Evolutionary conservation across 1,140 invertebrate species (phyloP).

Genomic region (Argopecten irradians): DNA sequence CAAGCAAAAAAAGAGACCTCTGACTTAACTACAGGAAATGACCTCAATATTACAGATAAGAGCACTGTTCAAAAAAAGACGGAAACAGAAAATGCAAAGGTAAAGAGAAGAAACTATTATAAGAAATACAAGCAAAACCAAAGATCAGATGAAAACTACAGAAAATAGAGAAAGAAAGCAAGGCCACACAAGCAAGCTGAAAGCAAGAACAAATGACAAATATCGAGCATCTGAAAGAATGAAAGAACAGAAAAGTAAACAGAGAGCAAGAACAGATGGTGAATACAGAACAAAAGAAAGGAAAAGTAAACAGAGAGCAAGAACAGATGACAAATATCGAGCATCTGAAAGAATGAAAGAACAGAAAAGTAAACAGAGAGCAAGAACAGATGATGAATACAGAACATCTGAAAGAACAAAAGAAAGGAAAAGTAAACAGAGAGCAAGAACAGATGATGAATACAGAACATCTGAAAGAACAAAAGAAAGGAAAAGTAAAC

Average conservation of each 20-base stretch:
- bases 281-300: no score
- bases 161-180: background rate
- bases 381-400: background rate
- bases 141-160: no score
- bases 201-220: constrained; percentile 24
- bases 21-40: background rate
- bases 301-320: constrained; percentile 20
- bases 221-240: background rate
- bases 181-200: constrained; percentile 7
- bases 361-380: no score
- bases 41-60: no score
- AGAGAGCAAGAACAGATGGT: constrained; percentile 3
- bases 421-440: background rate
- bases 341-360: background rate
- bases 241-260: background rate
- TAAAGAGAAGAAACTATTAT: no score
- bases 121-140: no score
- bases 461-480: background rate
- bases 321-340: background rate
- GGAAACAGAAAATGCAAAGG: no score
- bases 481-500: constrained; percentile 28
- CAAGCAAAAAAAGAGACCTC: background rate
- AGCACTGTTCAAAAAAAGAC: no score
- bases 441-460: no score
- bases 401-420: constrained; percentile 3